phyloP scores from a whole-genome alignment of 2,888 invertebrate species.

The Vesta saturnalis region DNA sequence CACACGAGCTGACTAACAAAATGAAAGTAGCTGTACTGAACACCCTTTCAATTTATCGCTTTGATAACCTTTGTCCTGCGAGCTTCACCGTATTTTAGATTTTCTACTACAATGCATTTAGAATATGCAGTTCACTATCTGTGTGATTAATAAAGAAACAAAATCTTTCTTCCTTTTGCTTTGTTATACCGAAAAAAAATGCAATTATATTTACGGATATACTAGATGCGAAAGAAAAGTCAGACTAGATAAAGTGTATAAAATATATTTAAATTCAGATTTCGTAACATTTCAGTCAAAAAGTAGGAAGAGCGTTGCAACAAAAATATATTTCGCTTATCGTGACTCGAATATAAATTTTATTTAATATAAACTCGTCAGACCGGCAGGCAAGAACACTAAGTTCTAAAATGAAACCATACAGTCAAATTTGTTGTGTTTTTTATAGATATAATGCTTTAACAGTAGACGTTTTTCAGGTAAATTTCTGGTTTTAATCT shows the following conservation, averaged over 20 bases:
- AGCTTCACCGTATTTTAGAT: too few relatives aligned
- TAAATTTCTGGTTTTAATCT: neutral
- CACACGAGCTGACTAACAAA: too few relatives aligned
- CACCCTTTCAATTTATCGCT: too few relatives aligned
- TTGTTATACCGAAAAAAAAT: too few relatives aligned
- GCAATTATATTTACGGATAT: too few relatives aligned
- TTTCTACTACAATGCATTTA: too few relatives aligned
- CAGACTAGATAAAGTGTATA: neutral
- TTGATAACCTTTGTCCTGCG: too few relatives aligned
- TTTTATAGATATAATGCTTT: too few relatives aligned
- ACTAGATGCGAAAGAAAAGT: neutral
- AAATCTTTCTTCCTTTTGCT: too few relatives aligned
- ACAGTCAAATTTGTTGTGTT: neutral
- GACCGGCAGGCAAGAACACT: neutral
- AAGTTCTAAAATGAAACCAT: neutral
- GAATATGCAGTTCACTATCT: too few relatives aligned
- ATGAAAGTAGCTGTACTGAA: too few relatives aligned
- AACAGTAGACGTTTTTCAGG: neutral
- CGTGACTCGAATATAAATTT: constrained; percentile 26
- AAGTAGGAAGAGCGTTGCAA: constrained; percentile 25
- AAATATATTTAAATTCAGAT: constrained; percentile 22
- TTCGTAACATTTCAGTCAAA: constrained; percentile 21
- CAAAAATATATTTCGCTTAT: constrained; percentile 26
- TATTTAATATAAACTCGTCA: constrained; percentile 24
- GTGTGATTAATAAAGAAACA: too few relatives aligned